These are phyloP conservation scores for Lypha dubia DNA, from an alignment of 2,888 invertebrate species.

Conservation along the genomic window DNA sequence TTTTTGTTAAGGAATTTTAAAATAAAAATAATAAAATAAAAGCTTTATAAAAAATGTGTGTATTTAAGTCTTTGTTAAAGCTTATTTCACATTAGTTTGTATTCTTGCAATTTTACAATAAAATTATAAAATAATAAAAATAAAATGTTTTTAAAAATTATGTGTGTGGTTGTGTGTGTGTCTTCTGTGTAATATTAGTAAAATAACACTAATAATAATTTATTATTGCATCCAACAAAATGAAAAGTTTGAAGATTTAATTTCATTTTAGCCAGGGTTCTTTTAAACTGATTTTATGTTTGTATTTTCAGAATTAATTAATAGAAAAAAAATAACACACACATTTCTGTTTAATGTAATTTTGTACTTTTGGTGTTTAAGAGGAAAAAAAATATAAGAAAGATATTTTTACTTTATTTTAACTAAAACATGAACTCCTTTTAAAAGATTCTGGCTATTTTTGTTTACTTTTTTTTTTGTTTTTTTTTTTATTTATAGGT, in stretches of 20 bases:
- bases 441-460: slow-evolving; percentile 51
- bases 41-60: slow-evolving; percentile 55
- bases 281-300: slow-evolving; percentile 50
- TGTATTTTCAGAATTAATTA: slow-evolving; percentile 42
- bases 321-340: slow-evolving; percentile 64
- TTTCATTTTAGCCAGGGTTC: slow-evolving; percentile 35
- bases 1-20: no score
- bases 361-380: slow-evolving; percentile 72
- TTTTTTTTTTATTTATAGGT: not conserved
- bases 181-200: no score
- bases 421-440: slow-evolving; percentile 50
- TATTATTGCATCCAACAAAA: slow-evolving; percentile 66
- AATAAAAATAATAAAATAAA: slow-evolving; percentile 43
- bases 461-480: not conserved
- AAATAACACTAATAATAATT: slow-evolving; percentile 35
- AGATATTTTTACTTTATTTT: slow-evolving; percentile 35
- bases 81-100: slow-evolving; percentile 62
- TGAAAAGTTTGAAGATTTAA: slow-evolving; percentile 3
- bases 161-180: slow-evolving; percentile 17
- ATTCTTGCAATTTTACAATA: slow-evolving; percentile 54
- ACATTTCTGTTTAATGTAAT: slow-evolving; percentile 65
- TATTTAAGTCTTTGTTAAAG: slow-evolving; percentile 72
- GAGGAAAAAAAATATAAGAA: slow-evolving; percentile 63
- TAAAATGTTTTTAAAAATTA: slow-evolving; percentile 43
- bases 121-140: slow-evolving; percentile 47